phyloP scores from a whole-genome alignment of 2,113 vertebrate genomes.

The Montifringilla adamsi region DNA sequence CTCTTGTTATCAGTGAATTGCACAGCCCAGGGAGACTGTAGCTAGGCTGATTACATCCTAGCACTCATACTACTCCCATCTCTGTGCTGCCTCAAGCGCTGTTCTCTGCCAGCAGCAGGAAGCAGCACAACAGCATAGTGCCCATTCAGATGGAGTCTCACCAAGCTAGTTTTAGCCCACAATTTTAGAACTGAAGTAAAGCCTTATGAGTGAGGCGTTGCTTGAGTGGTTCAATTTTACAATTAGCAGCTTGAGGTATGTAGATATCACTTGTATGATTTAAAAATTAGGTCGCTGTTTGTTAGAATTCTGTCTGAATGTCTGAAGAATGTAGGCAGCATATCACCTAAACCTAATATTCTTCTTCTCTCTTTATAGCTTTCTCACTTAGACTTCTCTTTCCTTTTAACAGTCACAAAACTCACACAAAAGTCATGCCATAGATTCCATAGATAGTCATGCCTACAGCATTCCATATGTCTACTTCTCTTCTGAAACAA shows the following conservation, averaged over 20 bases:
- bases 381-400: constrained; percentile 11
- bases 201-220: not conserved
- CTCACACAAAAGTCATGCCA: not conserved
- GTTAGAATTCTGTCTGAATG: not conserved
- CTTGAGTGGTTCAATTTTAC: not conserved
- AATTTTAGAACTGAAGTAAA: not conserved
- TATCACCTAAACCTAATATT: constrained; percentile 10
- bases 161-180: not conserved
- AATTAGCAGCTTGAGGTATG: not conserved
- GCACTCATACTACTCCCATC: not conserved
- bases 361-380: not conserved
- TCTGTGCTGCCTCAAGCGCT: not conserved
- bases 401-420: not conserved
- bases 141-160: not conserved
- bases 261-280: not conserved
- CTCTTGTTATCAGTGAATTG: not conserved
- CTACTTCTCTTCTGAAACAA: not conserved
- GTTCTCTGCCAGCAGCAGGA: not conserved
- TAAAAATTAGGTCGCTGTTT: not conserved
- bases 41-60: not conserved
- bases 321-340: not conserved
- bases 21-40: not conserved
- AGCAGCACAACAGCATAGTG: not conserved
- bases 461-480: constrained; percentile 31
- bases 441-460: constrained; percentile 27